These are phyloP conservation scores for Oxyruncus cristatus DNA, from an alignment of 2,113 vertebrate species.

Conservation along the genomic window DNA sequence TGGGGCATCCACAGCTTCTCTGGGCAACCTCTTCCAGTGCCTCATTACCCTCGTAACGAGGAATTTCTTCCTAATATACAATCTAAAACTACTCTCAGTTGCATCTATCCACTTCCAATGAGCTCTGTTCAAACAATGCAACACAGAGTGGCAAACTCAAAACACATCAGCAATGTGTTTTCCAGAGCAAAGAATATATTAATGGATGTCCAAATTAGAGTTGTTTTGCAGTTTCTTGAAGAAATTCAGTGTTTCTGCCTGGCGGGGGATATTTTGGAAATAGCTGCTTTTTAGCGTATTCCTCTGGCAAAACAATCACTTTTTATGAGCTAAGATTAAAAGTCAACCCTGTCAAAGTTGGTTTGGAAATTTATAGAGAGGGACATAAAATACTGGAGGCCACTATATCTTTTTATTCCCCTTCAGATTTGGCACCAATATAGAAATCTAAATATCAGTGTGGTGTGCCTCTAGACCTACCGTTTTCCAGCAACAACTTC, in stretches of 20 bases:
- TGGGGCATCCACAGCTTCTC: neutral
- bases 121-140: neutral
- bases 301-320: neutral
- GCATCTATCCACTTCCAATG: rapidly evolving
- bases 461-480: neutral
- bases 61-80: neutral
- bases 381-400: neutral
- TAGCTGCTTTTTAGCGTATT: neutral
- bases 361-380: neutral
- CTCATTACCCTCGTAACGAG: neutral
- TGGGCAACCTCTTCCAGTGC: neutral
- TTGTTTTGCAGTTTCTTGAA: neutral
- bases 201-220: neutral
- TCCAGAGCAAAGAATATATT: neutral
- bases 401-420: neutral
- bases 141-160: neutral
- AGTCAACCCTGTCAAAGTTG: neutral
- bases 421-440: neutral
- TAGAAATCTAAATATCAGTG: neutral
- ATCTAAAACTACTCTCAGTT: neutral
- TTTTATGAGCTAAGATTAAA: neutral
- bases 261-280: neutral
- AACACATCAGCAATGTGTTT: neutral
- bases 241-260: neutral
- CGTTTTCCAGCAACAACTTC: neutral